These are phyloP conservation scores for Rosalia funebris DNA, from an alignment of 2,888 invertebrate genomes.

Conservation along the genomic window DNA sequence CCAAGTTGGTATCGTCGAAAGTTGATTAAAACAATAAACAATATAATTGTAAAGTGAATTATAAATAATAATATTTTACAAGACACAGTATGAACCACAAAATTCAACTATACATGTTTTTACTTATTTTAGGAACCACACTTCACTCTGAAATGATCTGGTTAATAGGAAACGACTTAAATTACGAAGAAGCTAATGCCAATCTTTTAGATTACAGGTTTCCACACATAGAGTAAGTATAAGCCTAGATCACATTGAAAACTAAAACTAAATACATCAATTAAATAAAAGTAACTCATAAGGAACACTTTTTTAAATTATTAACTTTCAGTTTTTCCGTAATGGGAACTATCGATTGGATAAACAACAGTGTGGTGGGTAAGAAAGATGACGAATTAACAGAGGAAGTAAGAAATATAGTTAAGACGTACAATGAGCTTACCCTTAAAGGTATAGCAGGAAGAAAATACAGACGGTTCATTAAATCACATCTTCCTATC, in stretches of 20 bases:
- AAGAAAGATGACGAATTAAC: background rate
- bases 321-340: constrained; percentile 1
- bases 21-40: no score
- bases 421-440: background rate
- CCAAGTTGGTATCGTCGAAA: no score
- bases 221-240: constrained; percentile 78
- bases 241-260: no score
- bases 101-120: no score
- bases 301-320: no score
- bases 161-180: constrained; percentile 46
- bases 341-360: background rate
- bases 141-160: constrained; percentile 78
- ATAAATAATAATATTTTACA: no score
- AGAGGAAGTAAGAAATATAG: background rate
- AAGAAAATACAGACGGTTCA: constrained; percentile 11
- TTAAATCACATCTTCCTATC: constrained; percentile 75
- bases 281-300: no score
- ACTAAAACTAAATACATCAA: no score
- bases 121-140: constrained; percentile 76
- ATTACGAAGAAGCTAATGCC: constrained; percentile 71
- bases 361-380: background rate
- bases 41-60: no score
- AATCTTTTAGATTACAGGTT: constrained; percentile 73
- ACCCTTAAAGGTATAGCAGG: constrained; percentile 16
- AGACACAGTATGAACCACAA: no score